phyloP scores from a whole-genome alignment of 1,140 invertebrate genomes.

The Atopsyche davidsoni region DNA sequence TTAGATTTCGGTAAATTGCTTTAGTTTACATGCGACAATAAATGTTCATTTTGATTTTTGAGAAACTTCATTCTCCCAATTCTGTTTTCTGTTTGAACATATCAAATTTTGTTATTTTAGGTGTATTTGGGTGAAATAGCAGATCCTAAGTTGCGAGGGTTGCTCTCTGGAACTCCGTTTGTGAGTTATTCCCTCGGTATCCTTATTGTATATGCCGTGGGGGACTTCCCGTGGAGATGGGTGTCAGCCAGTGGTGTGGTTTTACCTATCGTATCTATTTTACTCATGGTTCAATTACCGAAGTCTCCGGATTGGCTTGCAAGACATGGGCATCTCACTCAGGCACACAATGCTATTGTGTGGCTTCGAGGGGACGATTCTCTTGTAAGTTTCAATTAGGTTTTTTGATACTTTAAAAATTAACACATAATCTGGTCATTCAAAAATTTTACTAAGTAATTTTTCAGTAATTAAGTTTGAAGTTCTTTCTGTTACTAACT shows the following conservation, averaged over 20 bases:
- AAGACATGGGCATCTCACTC: slow-evolving; percentile 51
- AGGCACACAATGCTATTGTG: slow-evolving; percentile 57
- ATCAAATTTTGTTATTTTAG: too few species aligned
- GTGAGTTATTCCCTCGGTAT: slow-evolving; percentile 68
- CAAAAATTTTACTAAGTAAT: too few species aligned
- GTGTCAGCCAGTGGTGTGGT: slow-evolving; percentile 58
- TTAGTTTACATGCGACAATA: too few species aligned
- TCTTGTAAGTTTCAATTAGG: too few species aligned
- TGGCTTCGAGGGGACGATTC: slow-evolving; percentile 60
- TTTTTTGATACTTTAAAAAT: too few species aligned
- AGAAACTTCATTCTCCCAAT: too few species aligned
- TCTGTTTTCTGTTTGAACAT: too few species aligned
- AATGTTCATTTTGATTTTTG: too few species aligned
- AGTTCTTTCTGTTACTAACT: too few species aligned
- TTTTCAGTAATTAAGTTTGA: too few species aligned
- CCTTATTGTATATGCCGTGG: slow-evolving; percentile 61
- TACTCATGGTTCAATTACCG: slow-evolving; percentile 57
- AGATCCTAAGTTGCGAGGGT: slow-evolving; percentile 59
- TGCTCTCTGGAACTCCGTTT: slow-evolving; percentile 59
- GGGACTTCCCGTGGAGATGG: slow-evolving; percentile 57
- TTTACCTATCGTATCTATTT: slow-evolving; percentile 51
- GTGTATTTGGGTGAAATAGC: slow-evolving; percentile 67
- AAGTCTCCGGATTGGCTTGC: slow-evolving; percentile 70
- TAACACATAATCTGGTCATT: too few species aligned
- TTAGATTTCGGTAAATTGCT: too few species aligned